These are phyloP conservation scores for Tetramorium parvispinum DNA, from an alignment of 1,140 invertebrate species.

Conservation along the genomic window DNA sequence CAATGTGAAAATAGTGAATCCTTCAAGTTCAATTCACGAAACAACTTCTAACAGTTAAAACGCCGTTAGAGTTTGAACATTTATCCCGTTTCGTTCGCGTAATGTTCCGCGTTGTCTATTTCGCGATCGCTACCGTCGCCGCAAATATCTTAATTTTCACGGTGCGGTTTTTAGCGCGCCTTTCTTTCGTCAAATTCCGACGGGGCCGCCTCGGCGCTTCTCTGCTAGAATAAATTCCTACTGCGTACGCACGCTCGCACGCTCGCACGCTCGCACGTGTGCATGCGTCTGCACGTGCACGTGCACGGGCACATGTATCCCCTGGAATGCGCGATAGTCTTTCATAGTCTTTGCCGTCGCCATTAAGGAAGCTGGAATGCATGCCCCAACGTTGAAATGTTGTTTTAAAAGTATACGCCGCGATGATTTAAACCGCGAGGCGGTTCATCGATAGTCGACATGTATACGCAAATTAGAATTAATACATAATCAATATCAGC, in stretches of 20 bases:
- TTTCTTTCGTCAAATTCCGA: slow-evolving; percentile 55
- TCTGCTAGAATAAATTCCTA: slow-evolving; percentile 45
- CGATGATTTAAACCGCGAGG: not conserved
- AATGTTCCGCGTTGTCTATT: not conserved
- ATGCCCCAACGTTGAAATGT: slow-evolving; percentile 5
- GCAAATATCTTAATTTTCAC: slow-evolving; percentile 44
- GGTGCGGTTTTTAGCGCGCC: slow-evolving; percentile 20
- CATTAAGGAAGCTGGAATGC: slow-evolving; percentile 51
- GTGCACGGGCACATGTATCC: slow-evolving; percentile 2
- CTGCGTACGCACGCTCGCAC: slow-evolving; percentile 5
- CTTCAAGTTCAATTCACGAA: no score
- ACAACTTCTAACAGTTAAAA: not conserved
- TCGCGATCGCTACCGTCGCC: not conserved
- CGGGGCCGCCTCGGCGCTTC: not conserved
- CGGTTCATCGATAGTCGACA: not conserved
- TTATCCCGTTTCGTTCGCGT: not conserved
- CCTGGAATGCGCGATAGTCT: slow-evolving; percentile 40
- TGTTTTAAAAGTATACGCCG: slow-evolving; percentile 6
- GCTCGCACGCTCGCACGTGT: not conserved
- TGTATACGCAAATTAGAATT: not conserved
- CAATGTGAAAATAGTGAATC: not conserved
- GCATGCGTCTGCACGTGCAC: not conserved
- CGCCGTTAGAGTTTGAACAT: not conserved
- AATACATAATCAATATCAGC: not conserved
- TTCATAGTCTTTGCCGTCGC: slow-evolving; percentile 41